Conservation (phyloP, 2,888 invertebrate genomes). For the Metallyticus violacea region DNA sequence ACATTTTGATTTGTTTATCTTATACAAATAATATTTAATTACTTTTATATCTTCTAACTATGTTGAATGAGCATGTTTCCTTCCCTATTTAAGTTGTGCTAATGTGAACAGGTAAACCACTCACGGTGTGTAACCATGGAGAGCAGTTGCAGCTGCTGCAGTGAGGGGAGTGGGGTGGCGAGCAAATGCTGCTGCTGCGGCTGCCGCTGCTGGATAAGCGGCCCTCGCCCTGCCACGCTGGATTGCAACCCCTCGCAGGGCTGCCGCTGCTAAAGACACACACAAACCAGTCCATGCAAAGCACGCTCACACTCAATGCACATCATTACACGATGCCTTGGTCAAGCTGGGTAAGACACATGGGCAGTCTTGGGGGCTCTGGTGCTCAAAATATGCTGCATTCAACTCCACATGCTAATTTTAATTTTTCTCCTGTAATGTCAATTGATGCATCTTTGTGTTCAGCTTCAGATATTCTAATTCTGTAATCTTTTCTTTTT, state of each 20-base stretch:
- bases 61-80: background rate
- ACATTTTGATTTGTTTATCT: too few relatives aligned
- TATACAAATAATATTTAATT: too few relatives aligned
- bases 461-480: too few relatives aligned
- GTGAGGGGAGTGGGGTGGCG: slow-evolving; percentile 66
- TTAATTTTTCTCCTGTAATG: background rate
- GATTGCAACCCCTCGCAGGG: slow-evolving; percentile 79
- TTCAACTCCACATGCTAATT: background rate
- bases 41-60: background rate
- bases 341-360: background rate
- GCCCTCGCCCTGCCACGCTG: slow-evolving; percentile 70
- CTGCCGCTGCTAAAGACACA: slow-evolving; percentile 61
- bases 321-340: background rate
- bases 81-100: background rate
- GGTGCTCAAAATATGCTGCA: background rate
- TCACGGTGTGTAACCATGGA: slow-evolving; percentile 91
- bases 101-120: slow-evolving; percentile 49
- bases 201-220: slow-evolving; percentile 67
- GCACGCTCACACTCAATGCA: slow-evolving; percentile 25
- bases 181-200: slow-evolving; percentile 67
- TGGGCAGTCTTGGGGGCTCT: background rate
- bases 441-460: background rate
- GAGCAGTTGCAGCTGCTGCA: slow-evolving; percentile 68
- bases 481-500: too few relatives aligned
- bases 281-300: slow-evolving; percentile 33